Evolutionary conservation across 2,888 invertebrate species (phyloP), one percentile per base, ranked within the genome.

Genomic region (Lithophane semibrunnea): DNA sequence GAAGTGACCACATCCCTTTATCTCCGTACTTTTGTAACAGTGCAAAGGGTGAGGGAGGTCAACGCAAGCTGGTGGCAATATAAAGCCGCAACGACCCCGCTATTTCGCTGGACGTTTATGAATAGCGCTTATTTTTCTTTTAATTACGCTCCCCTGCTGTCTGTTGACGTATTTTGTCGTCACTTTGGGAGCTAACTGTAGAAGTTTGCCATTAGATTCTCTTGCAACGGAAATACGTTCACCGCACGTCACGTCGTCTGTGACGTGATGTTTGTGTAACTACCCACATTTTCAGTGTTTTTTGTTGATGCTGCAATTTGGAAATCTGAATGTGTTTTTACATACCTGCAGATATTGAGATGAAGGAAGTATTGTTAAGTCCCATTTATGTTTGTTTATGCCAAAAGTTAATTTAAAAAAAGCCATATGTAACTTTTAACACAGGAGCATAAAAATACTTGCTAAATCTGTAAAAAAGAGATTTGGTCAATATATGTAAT

Each of bases 101-200:
- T 92, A 94, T 96, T 93, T 91, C 92, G 89, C 87, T 86, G 88
- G 96, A 96, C 96, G 91, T 96, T 95, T 96, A 96, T 96, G 95
- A 96, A 96, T 96, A 94, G 95, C 92, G 91, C 94, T 95, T 96
- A 96, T 96, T 95, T 96, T 96, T 96, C 96, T 96, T 96, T 96
- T 96, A 96, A 96, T 96, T 96, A 96, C 94, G 93, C 88, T 91
- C 89, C 88, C 92, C 89, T 90, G 91, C 91, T 91, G 92, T 90
- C 91, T 91, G 92, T 91, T 91, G 92, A 91, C 92, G 91, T 91
- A 89, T 92, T 92, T 90, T 89, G 92, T 91, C 90, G 90, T 80
- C 88, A 87, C 84, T 86, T 79, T 81, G 86, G 79, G 80, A 86
- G 77, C 44, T 73, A 49, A 76, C 81, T 66, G 75, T 84, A 84